Percentiles rank a stretch among this genome's conserved stretches.
These are phyloP conservation scores for Aphis gossypii DNA, from an alignment of 1,140 invertebrate genomes.

Conservation along the genomic window DNA sequence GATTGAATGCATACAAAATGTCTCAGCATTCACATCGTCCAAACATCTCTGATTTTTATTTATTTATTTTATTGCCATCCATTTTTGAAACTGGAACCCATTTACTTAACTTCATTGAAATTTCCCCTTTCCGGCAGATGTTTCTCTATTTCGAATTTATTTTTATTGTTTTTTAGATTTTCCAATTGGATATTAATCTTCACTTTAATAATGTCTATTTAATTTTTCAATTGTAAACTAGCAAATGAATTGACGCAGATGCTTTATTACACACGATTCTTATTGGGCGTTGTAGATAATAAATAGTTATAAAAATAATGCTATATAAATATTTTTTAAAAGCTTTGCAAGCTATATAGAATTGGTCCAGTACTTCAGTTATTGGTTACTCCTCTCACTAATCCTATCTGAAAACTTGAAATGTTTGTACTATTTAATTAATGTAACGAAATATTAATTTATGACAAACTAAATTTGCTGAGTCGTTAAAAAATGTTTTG, in stretches of 20 bases:
- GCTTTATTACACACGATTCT: background rate
- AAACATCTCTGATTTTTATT: slow-evolving; percentile 30
- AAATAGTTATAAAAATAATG: background rate
- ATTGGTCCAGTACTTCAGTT: background rate
- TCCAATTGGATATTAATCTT: slow-evolving; percentile 1
- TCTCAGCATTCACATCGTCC: background rate
- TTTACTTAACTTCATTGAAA: slow-evolving; percentile 21
- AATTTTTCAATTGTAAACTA: background rate
- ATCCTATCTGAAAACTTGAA: background rate
- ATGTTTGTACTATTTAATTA: background rate
- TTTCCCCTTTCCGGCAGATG: background rate
- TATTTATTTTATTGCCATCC: slow-evolving; percentile 36
- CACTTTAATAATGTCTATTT: slow-evolving; percentile 18
- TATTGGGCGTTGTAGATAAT: background rate
- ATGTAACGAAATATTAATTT: background rate
- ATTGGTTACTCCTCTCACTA: background rate
- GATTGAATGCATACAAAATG: background rate
- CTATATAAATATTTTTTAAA: background rate
- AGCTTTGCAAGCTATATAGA: background rate
- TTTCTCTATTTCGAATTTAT: slow-evolving; percentile 15
- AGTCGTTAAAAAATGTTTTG: background rate
- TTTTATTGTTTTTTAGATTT: background rate
- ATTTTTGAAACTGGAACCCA: slow-evolving; percentile 21
- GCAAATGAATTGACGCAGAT: slow-evolving; percentile 8
- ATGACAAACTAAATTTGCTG: background rate